phyloP scores from a whole-genome alignment of 2,888 invertebrate species.

The Palloptera scutellata region DNA sequence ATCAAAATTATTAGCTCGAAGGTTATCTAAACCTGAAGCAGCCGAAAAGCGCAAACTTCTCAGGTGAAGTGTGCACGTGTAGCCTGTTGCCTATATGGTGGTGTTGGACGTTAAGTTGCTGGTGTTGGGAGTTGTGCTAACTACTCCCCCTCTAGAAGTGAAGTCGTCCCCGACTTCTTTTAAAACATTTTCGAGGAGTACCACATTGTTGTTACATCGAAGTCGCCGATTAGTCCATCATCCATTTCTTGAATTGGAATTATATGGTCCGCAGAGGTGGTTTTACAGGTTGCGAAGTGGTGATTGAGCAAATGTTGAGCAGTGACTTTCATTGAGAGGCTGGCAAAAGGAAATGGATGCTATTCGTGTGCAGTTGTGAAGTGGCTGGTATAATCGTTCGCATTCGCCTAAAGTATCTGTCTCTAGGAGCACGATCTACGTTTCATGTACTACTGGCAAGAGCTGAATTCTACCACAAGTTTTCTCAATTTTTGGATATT shows the following conservation, averaged over 20 bases:
- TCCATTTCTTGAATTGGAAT: constrained; percentile 13
- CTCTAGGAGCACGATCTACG: not conserved
- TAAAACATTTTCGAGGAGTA: too few relatives aligned
- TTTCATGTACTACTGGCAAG: constrained; percentile 5
- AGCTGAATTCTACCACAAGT: constrained; percentile 8
- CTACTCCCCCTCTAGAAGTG: too few relatives aligned
- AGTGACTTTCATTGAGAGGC: not conserved
- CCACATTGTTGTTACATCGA: too few relatives aligned
- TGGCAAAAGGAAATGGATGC: constrained; percentile 2
- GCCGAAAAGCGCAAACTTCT: too few relatives aligned
- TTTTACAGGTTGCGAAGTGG: constrained; percentile 21
- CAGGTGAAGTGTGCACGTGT: too few relatives aligned
- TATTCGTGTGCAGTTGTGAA: not conserved
- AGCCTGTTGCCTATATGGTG: too few relatives aligned
- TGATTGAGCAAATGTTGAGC: constrained; percentile 14
- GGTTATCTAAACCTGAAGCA: too few relatives aligned
- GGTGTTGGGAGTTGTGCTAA: too few relatives aligned
- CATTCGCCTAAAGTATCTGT: constrained; percentile 8
- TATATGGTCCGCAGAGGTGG: constrained; percentile 21
- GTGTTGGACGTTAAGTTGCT: too few relatives aligned
- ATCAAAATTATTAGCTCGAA: too few relatives aligned
- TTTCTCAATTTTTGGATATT: too few relatives aligned
- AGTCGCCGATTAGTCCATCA: constrained; percentile 13
- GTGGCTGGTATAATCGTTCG: not conserved
- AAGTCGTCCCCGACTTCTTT: too few relatives aligned